Percentiles rank a stretch among this genome's conserved stretches.
Evolutionary conservation across 2,113 vertebrate genomes (phyloP).

Genomic region (Plestiodon gilberti): DNA sequence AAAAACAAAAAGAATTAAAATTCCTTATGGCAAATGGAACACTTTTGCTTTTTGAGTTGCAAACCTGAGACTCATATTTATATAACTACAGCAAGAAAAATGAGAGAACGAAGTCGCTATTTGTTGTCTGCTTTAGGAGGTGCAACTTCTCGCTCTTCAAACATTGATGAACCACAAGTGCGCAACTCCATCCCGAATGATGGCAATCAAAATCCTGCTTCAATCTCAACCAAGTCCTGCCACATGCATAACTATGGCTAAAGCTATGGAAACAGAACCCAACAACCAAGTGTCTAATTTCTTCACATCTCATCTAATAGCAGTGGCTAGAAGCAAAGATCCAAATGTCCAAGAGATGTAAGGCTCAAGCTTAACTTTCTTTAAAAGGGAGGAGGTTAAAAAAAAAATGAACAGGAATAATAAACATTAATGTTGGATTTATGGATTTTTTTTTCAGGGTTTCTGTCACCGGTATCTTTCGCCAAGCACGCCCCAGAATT

Average conservation of each 20-base stretch:
- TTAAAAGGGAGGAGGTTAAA: background rate
- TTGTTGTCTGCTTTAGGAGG: constrained; percentile 56
- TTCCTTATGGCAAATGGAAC: no score
- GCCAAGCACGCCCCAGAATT: constrained; percentile 56
- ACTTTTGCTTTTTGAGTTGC: background rate
- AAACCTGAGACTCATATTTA: background rate
- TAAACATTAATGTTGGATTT: constrained; percentile 8
- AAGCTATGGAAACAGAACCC: constrained; percentile 64
- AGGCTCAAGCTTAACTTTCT: constrained; percentile 32
- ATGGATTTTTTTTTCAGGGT: constrained; percentile 48
- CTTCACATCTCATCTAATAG: constrained; percentile 64
- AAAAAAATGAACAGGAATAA: background rate
- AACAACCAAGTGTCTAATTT: constrained; percentile 71
- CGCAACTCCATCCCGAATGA: constrained; percentile 52
- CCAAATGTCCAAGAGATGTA: constrained; percentile 70
- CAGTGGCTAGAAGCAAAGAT: constrained; percentile 54
- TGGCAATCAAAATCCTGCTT: constrained; percentile 59
- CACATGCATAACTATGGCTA: constrained; percentile 49
- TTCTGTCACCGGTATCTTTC: constrained; percentile 66
- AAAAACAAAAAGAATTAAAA: background rate
- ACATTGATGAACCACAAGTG: constrained; percentile 62
- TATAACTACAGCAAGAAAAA: background rate
- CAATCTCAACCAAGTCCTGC: constrained; percentile 67
- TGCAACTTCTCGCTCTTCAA: constrained; percentile 64
- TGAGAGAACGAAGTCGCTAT: background rate